Conservation (phyloP, 2,797 vertebrate species). For the Hydrocynus forskahlii region DNA sequence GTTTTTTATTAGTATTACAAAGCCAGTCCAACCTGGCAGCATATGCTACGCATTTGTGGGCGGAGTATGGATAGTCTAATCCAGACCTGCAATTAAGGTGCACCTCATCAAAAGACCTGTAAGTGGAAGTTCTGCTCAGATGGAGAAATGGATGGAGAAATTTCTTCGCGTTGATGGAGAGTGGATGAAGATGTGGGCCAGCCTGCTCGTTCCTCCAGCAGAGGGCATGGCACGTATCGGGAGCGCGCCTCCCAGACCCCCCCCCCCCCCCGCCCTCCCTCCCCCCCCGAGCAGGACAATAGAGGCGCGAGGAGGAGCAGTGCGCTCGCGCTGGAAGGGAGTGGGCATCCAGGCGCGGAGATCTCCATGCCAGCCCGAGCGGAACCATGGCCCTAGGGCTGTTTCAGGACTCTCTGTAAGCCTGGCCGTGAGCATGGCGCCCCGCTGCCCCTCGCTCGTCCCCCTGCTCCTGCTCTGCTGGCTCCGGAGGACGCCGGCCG, state of each 20-base stretch:
- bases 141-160: too few relatives aligned
- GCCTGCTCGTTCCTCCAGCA: slow-evolving; percentile 15
- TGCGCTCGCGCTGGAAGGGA: slow-evolving; percentile 38
- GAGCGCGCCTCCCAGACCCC: background rate
- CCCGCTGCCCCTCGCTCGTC: slow-evolving; percentile 47
- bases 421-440: slow-evolving; percentile 63
- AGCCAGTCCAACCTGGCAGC: too few relatives aligned
- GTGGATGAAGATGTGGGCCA: background rate
- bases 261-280: background rate
- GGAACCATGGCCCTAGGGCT: slow-evolving; percentile 60
- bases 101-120: too few relatives aligned
- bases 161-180: too few relatives aligned
- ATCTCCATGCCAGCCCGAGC: slow-evolving; percentile 48
- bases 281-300: slow-evolving; percentile 59
- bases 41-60: too few relatives aligned
- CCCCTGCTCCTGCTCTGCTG: slow-evolving; percentile 51
- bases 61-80: too few relatives aligned
- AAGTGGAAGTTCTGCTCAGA: too few relatives aligned
- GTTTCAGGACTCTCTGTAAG: slow-evolving; percentile 50
- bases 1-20: too few relatives aligned
- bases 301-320: slow-evolving; percentile 42
- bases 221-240: slow-evolving; percentile 29
- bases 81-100: too few relatives aligned
- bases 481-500: slow-evolving; percentile 39
- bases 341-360: slow-evolving; percentile 50